A percentile compares a stretch with the other conserved stretches of the same genome.
These are phyloP conservation scores for Lepidochitona cinerea DNA, from an alignment of 2,888 invertebrate species.

Conservation along the genomic window DNA sequence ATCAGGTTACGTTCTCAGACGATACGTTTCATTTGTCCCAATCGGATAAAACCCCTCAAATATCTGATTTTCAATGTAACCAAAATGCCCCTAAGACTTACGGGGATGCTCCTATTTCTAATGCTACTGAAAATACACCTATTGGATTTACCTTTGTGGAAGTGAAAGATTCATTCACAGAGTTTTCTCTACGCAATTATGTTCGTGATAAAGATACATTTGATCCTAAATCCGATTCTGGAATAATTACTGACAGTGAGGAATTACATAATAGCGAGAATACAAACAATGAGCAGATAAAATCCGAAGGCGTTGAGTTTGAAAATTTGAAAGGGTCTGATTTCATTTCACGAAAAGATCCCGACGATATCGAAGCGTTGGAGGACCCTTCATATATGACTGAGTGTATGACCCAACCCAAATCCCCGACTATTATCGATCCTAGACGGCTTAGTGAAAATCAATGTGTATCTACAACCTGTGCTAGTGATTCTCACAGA, in stretches of 20 bases:
- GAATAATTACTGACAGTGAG: not conserved
- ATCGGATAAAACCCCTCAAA: not conserved
- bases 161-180: not conserved
- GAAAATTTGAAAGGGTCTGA: not conserved
- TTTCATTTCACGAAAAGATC: not conserved
- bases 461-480: not conserved
- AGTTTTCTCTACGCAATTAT: constrained; percentile 2
- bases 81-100: not conserved
- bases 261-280: no score
- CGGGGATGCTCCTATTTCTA: constrained; percentile 9
- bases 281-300: not conserved
- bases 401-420: not conserved
- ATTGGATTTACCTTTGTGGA: constrained; percentile 10
- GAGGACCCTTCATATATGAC: not conserved
- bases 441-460: not conserved
- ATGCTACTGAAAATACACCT: constrained; percentile 9
- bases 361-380: not conserved
- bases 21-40: not conserved
- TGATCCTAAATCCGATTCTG: not conserved
- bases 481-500: no score
- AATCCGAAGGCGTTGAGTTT: not conserved
- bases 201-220: not conserved
- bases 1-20: not conserved
- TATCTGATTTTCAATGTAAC: not conserved
- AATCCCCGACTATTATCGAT: not conserved